A percentile compares a stretch with the other conserved stretches of the same genome.
Evolutionary conservation across 2,113 vertebrate species (phyloP).

Genomic region (Geococcyx californianus): DNA sequence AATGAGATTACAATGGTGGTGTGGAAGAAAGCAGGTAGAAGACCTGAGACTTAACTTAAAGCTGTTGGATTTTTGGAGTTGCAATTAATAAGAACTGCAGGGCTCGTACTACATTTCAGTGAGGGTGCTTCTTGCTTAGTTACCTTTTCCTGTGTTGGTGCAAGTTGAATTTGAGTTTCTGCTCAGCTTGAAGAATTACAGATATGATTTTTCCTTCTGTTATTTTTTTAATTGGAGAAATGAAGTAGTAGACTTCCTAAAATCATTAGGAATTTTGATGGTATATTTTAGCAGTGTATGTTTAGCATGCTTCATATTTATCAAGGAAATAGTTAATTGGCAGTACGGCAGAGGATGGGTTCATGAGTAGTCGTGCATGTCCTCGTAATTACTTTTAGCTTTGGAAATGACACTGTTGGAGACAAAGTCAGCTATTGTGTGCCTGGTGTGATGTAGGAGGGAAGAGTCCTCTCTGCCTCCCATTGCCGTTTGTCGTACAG

Average conservation of each 20-base stretch:
- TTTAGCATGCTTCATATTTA: neutral
- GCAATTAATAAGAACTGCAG: neutral
- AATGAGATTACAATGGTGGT: neutral
- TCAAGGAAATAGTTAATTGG: neutral
- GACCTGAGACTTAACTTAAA: neutral
- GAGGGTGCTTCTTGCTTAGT: neutral
- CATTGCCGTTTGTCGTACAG: fast-evolving
- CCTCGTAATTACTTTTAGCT: neutral
- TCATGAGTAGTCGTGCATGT: neutral
- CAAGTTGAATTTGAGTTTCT: neutral
- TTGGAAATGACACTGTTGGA: neutral
- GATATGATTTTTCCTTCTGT: neutral
- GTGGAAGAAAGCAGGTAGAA: neutral
- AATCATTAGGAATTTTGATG: neutral
- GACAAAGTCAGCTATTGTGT: neutral
- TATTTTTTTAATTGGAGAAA: neutral
- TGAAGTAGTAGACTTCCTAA: neutral
- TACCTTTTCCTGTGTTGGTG: neutral
- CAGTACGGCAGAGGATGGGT: neutral
- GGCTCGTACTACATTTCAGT: fast-evolving
- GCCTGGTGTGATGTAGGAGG: neutral
- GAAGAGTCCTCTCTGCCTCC: neutral
- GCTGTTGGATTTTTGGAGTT: neutral
- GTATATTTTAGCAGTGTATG: neutral
- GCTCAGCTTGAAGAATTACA: neutral